A percentile compares a stretch with the other conserved stretches of the same genome.
phyloP scores from a whole-genome alignment of 2,888 invertebrate genomes.

The Lycophotia porphyrea region DNA sequence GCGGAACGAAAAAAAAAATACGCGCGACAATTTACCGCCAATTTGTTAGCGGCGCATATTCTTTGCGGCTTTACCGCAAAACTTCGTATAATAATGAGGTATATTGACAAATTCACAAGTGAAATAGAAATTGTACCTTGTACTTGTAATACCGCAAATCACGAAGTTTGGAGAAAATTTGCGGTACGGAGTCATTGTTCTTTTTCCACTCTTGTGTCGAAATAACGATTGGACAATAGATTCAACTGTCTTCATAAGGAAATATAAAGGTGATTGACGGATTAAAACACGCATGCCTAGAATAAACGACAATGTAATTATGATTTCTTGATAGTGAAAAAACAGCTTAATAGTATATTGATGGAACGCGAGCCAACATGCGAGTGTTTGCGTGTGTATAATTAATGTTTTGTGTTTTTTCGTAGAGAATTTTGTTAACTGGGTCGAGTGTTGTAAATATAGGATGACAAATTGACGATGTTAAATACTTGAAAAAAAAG shows the following conservation, averaged over 20 bases:
- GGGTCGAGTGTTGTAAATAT: slow-evolving; percentile 40
- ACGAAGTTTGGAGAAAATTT: slow-evolving; percentile 52
- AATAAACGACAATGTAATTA: slow-evolving; percentile 54
- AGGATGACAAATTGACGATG: slow-evolving; percentile 1
- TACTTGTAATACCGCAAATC: slow-evolving; percentile 42
- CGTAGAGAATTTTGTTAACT: slow-evolving; percentile 39
- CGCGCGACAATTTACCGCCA: slow-evolving; percentile 60
- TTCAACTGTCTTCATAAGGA: slow-evolving; percentile 60
- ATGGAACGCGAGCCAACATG: slow-evolving; percentile 50
- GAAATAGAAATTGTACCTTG: slow-evolving; percentile 46
- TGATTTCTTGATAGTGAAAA: slow-evolving; percentile 57
- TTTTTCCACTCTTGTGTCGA: slow-evolving; percentile 22
- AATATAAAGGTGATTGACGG: slow-evolving; percentile 43
- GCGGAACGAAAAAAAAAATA: slow-evolving; percentile 44
- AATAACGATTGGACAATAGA: slow-evolving; percentile 25
- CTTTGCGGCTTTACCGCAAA: slow-evolving; percentile 51
- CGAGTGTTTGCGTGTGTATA: slow-evolving; percentile 49
- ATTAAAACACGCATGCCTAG: slow-evolving; percentile 52
- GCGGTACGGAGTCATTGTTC: slow-evolving; percentile 42
- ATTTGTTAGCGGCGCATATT: slow-evolving; percentile 45
- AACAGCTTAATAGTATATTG: slow-evolving; percentile 42
- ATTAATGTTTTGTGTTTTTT: slow-evolving; percentile 45
- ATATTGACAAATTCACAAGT: slow-evolving; percentile 40
- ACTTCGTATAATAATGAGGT: slow-evolving; percentile 32
- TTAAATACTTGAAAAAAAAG: not conserved